Evolutionary conservation across 2,797 vertebrate genomes (phyloP).

Genomic region (Tragelaphus oryx): DNA sequence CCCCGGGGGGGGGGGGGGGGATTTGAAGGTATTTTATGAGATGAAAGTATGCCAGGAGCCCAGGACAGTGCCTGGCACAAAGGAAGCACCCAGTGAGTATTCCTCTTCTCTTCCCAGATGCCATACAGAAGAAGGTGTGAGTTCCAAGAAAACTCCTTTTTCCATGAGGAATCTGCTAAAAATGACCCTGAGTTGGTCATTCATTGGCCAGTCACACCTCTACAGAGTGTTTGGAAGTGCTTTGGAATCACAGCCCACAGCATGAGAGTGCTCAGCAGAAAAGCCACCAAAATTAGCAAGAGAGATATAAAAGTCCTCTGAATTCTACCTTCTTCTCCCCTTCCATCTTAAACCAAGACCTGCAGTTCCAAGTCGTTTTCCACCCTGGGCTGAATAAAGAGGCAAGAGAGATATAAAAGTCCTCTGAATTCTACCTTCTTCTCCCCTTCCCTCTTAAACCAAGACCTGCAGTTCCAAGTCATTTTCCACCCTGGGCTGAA

Average conservation of each 20-base stretch:
- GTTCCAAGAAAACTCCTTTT: not conserved
- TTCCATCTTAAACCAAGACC: not conserved
- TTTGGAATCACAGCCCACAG: not conserved
- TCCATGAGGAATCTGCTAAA: not conserved
- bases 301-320: not conserved
- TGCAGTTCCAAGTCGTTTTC: accelerated
- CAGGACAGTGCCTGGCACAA: not conserved
- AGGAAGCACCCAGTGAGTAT: not conserved
- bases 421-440: not conserved
- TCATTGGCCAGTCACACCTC: not conserved
- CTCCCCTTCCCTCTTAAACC: not conserved
- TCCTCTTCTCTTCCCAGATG: not conserved
- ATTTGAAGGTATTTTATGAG: not conserved
- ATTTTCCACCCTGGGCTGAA: too few relatives aligned
- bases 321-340: not conserved
- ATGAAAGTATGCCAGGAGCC: not conserved
- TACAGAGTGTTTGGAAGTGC: not conserved
- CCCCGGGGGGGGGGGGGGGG: too few relatives aligned
- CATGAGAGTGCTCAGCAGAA: not conserved
- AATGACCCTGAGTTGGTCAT: not conserved
- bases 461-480: accelerated
- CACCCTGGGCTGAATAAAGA: too few relatives aligned
- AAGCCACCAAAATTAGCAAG: not conserved
- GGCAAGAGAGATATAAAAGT: not conserved
- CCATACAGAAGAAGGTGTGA: not conserved